Evolutionary conservation across 2,888 invertebrate genomes (phyloP).

Genomic region (Saturnia pavonia): DNA sequence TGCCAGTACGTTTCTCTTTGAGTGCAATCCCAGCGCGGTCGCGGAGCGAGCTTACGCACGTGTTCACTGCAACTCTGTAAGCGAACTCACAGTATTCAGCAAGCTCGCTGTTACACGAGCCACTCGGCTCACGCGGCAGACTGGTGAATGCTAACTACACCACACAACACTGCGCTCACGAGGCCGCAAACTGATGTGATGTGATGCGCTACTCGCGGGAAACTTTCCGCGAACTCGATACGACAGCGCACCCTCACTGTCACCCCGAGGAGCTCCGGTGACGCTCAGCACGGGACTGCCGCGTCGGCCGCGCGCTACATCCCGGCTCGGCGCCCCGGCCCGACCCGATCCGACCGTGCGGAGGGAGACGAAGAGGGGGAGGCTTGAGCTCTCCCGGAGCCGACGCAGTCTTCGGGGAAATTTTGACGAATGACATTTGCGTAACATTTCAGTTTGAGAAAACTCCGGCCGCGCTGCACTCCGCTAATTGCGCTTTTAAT

Average conservation of each 20-base stretch:
- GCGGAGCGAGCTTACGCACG: too few relatives aligned
- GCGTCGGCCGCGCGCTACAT: conserved; percentile 23
- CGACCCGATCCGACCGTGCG: conserved; percentile 21
- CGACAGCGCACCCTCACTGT: not conserved
- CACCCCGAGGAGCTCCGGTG: not conserved
- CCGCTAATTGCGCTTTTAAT: conserved; percentile 70
- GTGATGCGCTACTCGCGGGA: not conserved
- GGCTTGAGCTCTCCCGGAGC: conserved; percentile 33
- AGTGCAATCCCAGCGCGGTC: not conserved
- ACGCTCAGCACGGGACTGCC: not conserved
- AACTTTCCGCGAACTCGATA: not conserved
- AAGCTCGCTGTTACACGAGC: too few relatives aligned
- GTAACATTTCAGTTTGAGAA: conserved; percentile 60
- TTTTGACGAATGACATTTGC: conserved; percentile 73
- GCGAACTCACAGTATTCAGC: too few relatives aligned
- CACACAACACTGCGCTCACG: not conserved
- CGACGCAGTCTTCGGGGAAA: conserved; percentile 61
- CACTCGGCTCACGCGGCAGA: too few relatives aligned
- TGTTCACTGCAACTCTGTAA: too few relatives aligned
- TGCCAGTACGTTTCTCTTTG: not conserved
- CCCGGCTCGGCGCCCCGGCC: conserved; percentile 23
- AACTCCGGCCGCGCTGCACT: conserved; percentile 52
- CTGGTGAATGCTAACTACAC: too few relatives aligned
- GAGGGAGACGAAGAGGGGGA: conserved; percentile 16
- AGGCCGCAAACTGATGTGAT: too few relatives aligned